Base-by-base conservation (phyloP, 2,113 vertebrate genomes). In the Pelmatolapia mariae region DNA sequence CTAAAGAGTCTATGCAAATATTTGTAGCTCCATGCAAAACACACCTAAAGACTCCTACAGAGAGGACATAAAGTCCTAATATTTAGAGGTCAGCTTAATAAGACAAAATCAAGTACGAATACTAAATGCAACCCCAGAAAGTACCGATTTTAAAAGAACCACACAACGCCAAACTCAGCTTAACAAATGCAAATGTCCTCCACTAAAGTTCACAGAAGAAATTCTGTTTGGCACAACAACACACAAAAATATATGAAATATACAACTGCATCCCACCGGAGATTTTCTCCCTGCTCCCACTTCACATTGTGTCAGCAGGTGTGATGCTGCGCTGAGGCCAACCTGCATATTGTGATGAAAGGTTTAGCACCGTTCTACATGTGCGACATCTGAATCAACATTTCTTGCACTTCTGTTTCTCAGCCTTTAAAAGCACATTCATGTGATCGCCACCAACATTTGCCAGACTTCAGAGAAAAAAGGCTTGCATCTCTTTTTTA, bases 401-500 rank as follows among this genome's bases (percentile, higher is more conserved):
- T 63, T 63, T 56, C 80, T 31, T 81, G 33, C 47, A 24, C 19
- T 66, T 68, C 19, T 13, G 63, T 8, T 38, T 56, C 66, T 84
- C 81, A 8, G 7, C 29, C 13, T 33, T 59, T 57, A 8, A 43
- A 50, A 19, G 52, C 59, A 59, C 38, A 4, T 71, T 15, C 18
- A 3, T 73, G 54, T 79, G 80, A 18, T 56, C 18, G 3, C 22
- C 47, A 18, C 26, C 4, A 26, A 57, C 26, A 33, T 81, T 56
- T 15, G 47, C 18, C 3, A 4, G 29, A 40, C 45, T 85, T 81
- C 18, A 45, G 59, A 81, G 79, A 81, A 38, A 53, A 19, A 31
- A 56, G 22, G 5, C 59, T 5, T 26, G 22, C 84, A 90, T 89
- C 86, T 92, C 92, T 26, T 90, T 91, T 85, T 24, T 45, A 83